phyloP scores from a whole-genome alignment of 2,113 vertebrate species.

The Asarcornis scutulata region DNA sequence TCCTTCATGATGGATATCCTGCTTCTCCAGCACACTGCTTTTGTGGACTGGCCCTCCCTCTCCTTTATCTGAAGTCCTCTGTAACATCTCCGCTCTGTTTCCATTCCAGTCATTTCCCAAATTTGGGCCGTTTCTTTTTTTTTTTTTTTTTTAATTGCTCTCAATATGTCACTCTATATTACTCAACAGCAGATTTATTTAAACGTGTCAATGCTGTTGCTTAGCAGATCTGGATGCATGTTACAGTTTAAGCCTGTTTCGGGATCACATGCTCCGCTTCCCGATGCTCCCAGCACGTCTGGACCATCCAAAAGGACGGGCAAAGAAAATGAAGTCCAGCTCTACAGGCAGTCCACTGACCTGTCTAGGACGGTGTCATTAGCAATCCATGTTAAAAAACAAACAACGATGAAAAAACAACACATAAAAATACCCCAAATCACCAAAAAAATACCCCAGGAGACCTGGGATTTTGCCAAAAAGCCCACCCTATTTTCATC shows the following conservation, averaged over 20 bases:
- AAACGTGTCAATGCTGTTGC: slow-evolving; percentile 64
- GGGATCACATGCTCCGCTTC: not conserved
- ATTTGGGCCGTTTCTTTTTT: not conserved
- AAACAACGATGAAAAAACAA: not conserved
- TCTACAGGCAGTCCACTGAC: not conserved
- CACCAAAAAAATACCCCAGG: not conserved
- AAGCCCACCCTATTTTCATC: not conserved
- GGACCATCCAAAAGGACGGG: not conserved
- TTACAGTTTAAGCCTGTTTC: slow-evolving; percentile 1
- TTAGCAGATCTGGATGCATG: slow-evolving; percentile 53
- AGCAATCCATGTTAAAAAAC: not conserved
- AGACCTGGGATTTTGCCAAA: not conserved
- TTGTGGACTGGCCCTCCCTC: not conserved
- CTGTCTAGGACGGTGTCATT: not conserved
- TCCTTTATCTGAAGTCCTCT: not conserved
- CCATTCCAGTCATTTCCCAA: slow-evolving; percentile 40
- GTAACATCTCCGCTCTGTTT: slow-evolving; percentile 9
- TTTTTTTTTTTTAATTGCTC: slow-evolving; percentile 55
- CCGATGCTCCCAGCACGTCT: not conserved
- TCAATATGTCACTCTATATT: slow-evolving; percentile 67
- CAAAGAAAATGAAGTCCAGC: not conserved
- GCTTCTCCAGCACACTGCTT: not conserved
- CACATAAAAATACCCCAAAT: not conserved
- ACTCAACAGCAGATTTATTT: slow-evolving; percentile 57
- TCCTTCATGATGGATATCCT: not conserved